Evolutionary conservation across 2,797 vertebrate genomes (phyloP), one percentile per base, ranked within the genome.

Genomic region (Enteromius afrohamiltoni): DNA sequence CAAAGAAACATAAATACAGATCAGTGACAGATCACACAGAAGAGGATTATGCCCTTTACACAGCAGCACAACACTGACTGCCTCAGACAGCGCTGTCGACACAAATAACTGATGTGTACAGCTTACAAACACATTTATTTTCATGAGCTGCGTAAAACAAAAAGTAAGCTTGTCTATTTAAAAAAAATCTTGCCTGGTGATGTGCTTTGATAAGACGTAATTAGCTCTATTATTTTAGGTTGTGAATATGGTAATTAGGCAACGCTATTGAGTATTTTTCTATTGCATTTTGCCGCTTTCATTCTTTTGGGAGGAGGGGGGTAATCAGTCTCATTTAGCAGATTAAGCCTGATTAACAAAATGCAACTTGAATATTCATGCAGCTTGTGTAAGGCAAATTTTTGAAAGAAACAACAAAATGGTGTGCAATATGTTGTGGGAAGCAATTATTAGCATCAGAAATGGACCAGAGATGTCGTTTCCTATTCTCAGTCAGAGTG

Each of bases 171-270:
- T 68, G 34, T 45, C 73, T 6, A 29, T 76, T 9, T 40, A 5
- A 34, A 67, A 67, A 64, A 62, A 42, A 71, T 51, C 21, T 64
- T 55, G 11, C 31, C 17, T 29, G 7, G 31, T 82, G 16, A 13
- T 23, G 19, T 65, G 9, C 2, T 82, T n/a, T 37, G 45, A 82
- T 83, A 45, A 47, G 53, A 34, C 19, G 3, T 64, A 62, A 65
- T 84, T 84, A 84, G 51, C 70, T 73, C 6, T 80, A 67, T 84
- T 84, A 75, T 85, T 29, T 75, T 58, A 76, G 26, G n/a, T 75
- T 29, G 23, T 34, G 7, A 77, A 77, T 77, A 58, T 77, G 62
- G 17, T 76, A 67, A 83, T 77, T 60, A 69, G 4, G 26, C 49
- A 47, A 2, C 13, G 16, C 51, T 45, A 51, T 79, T 85, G 40